Percentiles rank a stretch among this genome's conserved stretches.
phyloP scores from a whole-genome alignment of 53 echinoderm and acorn worm species.

The Arbacia lixula region DNA sequence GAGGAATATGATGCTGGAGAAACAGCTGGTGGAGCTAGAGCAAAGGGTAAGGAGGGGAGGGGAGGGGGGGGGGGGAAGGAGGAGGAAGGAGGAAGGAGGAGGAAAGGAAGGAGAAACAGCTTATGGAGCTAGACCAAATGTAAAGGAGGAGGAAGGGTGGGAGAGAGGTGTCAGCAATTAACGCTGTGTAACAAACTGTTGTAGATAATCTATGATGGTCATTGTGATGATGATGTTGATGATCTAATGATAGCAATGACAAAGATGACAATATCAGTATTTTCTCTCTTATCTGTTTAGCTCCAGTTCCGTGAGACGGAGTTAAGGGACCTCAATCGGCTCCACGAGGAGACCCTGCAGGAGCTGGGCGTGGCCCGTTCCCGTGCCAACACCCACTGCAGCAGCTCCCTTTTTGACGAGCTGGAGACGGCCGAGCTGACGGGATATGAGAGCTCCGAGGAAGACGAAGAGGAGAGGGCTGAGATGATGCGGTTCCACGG shows the following conservation, averaged over 20 bases:
- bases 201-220: too few relatives aligned
- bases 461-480: slow-evolving; percentile 30
- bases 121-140: too few relatives aligned
- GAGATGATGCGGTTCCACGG: slow-evolving; percentile 9
- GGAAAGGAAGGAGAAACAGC: too few relatives aligned
- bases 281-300: neutral
- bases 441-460: slow-evolving; percentile 45
- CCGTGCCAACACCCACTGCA: slow-evolving; percentile 53
- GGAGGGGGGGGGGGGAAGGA: neutral
- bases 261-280: slow-evolving; percentile 30
- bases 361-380: slow-evolving; percentile 43
- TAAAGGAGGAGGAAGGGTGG: too few relatives aligned
- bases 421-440: slow-evolving; percentile 47
- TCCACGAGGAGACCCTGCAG: slow-evolving; percentile 50
- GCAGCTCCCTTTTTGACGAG: slow-evolving; percentile 44
- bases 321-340: slow-evolving; percentile 35
- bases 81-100: neutral
- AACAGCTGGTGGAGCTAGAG: slow-evolving; percentile 73
- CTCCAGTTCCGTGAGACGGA: slow-evolving; percentile 44
- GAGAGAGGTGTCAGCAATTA: too few relatives aligned
- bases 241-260: slow-evolving; percentile 76
- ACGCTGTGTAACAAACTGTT: too few relatives aligned
- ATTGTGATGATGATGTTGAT: slow-evolving; percentile 76
- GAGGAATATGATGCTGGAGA: slow-evolving; percentile 77
- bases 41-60: slow-evolving; percentile 83